Conservation (phyloP, 2,888 invertebrate genomes). For the Pristionchus japonicus region DNA sequence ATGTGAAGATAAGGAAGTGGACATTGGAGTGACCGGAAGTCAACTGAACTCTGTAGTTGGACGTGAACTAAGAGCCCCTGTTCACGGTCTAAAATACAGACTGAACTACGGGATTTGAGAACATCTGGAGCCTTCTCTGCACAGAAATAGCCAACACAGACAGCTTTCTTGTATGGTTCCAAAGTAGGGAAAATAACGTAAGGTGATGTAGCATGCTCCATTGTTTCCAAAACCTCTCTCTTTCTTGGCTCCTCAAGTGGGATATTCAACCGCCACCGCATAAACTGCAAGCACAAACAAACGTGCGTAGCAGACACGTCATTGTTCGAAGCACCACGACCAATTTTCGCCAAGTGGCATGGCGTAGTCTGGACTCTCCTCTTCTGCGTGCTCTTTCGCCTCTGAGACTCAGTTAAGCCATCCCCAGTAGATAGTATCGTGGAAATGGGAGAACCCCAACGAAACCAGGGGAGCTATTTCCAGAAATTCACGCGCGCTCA, state of each 20-base stretch:
- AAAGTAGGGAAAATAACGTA: too few species aligned
- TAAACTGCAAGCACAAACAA: background rate
- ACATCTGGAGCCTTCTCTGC: background rate
- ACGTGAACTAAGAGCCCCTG: too few species aligned
- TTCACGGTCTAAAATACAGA: too few species aligned
- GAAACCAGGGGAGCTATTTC: background rate
- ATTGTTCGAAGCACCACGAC: background rate
- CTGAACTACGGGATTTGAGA: background rate
- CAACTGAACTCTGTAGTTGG: background rate
- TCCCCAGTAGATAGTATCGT: background rate
- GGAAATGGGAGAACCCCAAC: background rate
- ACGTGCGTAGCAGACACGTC: background rate
- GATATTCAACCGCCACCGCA: background rate
- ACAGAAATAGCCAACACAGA: too few species aligned
- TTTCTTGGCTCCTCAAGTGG: background rate
- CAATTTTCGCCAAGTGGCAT: background rate
- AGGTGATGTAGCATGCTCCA: too few species aligned
- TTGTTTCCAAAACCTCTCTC: background rate
- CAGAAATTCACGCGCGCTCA: background rate
- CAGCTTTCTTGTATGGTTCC: too few species aligned
- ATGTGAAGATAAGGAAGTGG: background rate
- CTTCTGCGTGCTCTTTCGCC: too few species aligned
- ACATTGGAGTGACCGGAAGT: background rate
- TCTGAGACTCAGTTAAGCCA: too few species aligned
- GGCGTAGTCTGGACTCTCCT: too few species aligned